A percentile compares a stretch with the other conserved stretches of the same genome.
phyloP scores from a whole-genome alignment of 1,140 invertebrate genomes.

The Araneus ventricosus region DNA sequence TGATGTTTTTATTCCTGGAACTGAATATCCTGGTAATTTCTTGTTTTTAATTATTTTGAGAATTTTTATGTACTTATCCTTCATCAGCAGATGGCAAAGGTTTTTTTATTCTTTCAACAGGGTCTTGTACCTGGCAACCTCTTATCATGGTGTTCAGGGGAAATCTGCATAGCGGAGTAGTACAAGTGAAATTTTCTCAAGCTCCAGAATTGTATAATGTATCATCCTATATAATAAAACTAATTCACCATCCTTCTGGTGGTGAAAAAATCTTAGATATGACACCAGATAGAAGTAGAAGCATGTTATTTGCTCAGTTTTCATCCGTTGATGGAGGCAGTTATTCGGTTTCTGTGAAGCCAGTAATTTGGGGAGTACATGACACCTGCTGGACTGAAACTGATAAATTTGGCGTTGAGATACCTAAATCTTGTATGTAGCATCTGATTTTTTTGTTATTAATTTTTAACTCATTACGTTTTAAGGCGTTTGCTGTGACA shows the following conservation, averaged over 20 bases:
- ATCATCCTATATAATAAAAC: background rate
- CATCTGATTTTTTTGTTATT: background rate
- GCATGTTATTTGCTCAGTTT: background rate
- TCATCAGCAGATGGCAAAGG: background rate
- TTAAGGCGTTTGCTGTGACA: no score
- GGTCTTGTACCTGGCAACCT: background rate
- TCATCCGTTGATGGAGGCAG: background rate
- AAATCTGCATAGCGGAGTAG: background rate
- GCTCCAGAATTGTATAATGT: background rate
- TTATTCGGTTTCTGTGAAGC: background rate
- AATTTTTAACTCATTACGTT: background rate
- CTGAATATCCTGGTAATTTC: background rate
- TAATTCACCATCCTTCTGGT: background rate
- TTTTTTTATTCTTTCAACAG: background rate
- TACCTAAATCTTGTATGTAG: background rate
- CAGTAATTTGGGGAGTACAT: background rate
- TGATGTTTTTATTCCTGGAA: background rate
- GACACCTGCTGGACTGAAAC: background rate
- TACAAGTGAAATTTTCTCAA: background rate
- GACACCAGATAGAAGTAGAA: background rate
- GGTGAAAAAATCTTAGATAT: background rate
- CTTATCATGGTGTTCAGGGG: background rate
- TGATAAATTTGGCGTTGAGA: background rate
- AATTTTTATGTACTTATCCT: background rate
- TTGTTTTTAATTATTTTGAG: background rate